Evolutionary conservation across 64 coral and sea anemone genomes (phyloP).

Genomic region (Actinia equina): DNA sequence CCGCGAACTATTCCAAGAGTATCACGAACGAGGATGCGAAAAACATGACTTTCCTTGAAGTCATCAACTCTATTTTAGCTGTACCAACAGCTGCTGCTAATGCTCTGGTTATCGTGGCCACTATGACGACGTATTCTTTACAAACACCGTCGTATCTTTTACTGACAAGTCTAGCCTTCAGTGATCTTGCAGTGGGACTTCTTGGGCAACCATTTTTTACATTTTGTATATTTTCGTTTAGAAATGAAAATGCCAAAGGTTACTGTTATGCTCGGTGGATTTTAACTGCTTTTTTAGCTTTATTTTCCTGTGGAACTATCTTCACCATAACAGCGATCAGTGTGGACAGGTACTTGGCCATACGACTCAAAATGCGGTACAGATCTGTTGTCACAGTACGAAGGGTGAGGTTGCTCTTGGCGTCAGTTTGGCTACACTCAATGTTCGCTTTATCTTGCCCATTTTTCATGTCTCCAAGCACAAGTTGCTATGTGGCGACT

Average conservation of each 20-base stretch:
- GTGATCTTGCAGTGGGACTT: background rate
- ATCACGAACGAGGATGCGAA: background rate
- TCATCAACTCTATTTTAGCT: background rate
- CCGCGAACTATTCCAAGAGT: background rate
- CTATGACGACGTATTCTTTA: too few relatives aligned
- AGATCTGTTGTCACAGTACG: slow-evolving; percentile 1
- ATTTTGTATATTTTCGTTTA: too few relatives aligned
- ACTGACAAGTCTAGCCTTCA: slow-evolving; percentile 14
- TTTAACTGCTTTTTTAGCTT: background rate
- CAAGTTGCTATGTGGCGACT: background rate
- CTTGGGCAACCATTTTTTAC: background rate
- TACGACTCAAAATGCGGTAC: background rate
- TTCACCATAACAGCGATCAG: background rate
- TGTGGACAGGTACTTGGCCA: slow-evolving; percentile 3
- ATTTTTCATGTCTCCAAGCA: background rate
- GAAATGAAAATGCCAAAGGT: too few relatives aligned
- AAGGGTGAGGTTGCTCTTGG: background rate
- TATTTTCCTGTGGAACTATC: background rate
- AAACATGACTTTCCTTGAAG: background rate
- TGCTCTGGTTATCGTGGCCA: too few relatives aligned
- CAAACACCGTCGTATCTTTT: too few relatives aligned
- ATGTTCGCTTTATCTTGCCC: background rate
- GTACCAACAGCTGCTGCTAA: too few relatives aligned
- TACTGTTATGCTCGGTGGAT: background rate
- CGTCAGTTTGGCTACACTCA: background rate